Evolutionary conservation across 1,140 invertebrate species (phyloP), one percentile per base, ranked within the genome.

Genomic region (Zaprionus africanus): DNA sequence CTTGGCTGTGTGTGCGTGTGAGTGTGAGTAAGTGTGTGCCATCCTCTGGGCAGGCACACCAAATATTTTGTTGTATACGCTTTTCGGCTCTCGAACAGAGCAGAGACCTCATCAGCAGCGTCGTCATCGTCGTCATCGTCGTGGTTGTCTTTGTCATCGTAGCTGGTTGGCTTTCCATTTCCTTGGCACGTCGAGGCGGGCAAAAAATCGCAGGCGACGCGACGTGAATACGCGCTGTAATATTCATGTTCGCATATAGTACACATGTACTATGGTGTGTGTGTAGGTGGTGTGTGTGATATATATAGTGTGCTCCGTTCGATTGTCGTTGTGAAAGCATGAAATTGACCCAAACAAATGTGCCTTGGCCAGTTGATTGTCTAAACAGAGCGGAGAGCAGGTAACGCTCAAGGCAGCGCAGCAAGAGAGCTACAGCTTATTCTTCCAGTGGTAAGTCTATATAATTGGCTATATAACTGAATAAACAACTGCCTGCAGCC

Each of bases 61-160:
- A 77, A 90, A 79, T 82, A 90, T 82, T 77, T 85, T 90, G 90
- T 86, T 88, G 90, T 90, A 88, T 82, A 88, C 85, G 85, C 78
- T 88, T 88, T 88, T 88, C 79, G 85, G 78, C 79, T 90, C 75
- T 85, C 85, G 85, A 88, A 72, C 86, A 75, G 85, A 78, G 85
- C 75, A 24, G 46, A 51, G 76, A 90, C 82, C 41, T 19, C 41
- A 46, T 46, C 41, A n/a, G n/a, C 41, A 46, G n/a, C 28, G 2
- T 1, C 38, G 41, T 43, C 15, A 6, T 43, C 1, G 41, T 43
- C 41, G 41, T 46, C 41, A n/a, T 46, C 41, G 41, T 46, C 41
- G 41, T 46, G 4, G 41, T 46, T 15, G 38, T 41, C 15, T 85
- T 90, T 77, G 84, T 88, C 68, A 81, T 78, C 57, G 60, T 65